Base-by-base conservation (phyloP, 2,888 invertebrate species). In the Heliconius sara region DNA sequence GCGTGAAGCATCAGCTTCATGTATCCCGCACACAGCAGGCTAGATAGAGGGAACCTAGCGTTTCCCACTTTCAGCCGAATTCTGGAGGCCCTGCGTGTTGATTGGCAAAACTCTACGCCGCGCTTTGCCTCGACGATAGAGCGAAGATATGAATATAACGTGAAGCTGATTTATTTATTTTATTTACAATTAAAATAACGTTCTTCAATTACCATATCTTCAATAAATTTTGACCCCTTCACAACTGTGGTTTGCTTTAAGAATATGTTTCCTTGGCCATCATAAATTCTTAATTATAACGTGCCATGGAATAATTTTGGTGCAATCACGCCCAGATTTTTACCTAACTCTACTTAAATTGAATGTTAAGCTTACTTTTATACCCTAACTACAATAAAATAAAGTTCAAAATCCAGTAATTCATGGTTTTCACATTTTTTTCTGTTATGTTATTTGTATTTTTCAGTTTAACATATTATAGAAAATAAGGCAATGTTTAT, bases 231-330 rank as follows among this genome's bases (percentile, higher is more conserved):
- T 43, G 43, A 70, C 70, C 43, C 47, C 39, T 70, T 70, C 70
- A 25, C 47, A 70, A 43, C 43, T 16, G 0, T 25, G 25, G 25
- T 27, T 70, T 70, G 19, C 25, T 43, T 43, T 25, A 25, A 43
- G n/a, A 25, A 60, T 16, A 39, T 34, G 39, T 60, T n/a, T n/a
- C 60, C 39, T 73, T 25, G 5, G n/a, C 39, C 16, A 30, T 30
- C 19, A 25, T 63, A 65, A 27, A 66, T 66, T 57, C n/a, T 25
- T 43, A 68, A 67, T n/a, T 12, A 68, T 52, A 68, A 79, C 80
- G 73, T 80, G 77, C 63, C 73, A 43, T 22, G 12, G 74, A 70
- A 77, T 80, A 80, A 80, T 78, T 70, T 77, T 78, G 19, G 70
- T 78, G 73, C 70, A 74, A 68, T 70, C 47, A 70, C 65, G 68